phyloP scores from a whole-genome alignment of 2,113 vertebrate species.

The Upupa epops region DNA sequence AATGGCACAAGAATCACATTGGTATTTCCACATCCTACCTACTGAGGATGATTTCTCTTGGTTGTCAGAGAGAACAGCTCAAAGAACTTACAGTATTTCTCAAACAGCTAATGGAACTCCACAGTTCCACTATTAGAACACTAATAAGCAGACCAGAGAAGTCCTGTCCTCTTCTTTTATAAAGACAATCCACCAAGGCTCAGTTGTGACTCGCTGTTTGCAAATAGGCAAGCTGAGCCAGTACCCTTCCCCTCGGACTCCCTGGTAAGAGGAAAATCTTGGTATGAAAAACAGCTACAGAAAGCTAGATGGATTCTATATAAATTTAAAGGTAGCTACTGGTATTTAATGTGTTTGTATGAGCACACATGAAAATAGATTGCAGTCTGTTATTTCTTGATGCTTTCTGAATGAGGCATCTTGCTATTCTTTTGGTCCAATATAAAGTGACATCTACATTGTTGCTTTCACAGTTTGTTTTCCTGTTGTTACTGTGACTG shows the following conservation, averaged over 20 bases:
- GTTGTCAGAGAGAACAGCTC: neutral
- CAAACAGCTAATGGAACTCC: neutral
- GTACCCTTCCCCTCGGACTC: neutral
- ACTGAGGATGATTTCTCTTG: neutral
- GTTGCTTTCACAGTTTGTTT: neutral
- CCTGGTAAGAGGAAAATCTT: neutral
- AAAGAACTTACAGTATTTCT: neutral
- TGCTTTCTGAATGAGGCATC: neutral
- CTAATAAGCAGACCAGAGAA: neutral
- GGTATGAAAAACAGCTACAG: neutral
- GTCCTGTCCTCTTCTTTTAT: neutral
- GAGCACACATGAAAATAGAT: neutral
- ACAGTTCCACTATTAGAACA: neutral
- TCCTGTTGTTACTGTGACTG: neutral
- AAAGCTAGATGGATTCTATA: neutral
- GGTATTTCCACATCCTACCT: neutral
- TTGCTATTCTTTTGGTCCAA: neutral
- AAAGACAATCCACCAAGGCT: neutral
- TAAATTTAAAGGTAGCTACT: neutral
- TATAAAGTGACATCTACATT: neutral
- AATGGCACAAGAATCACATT: neutral
- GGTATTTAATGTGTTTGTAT: neutral
- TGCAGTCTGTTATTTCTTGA: neutral
- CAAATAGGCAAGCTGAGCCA: accelerated
- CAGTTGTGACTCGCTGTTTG: neutral